Base-by-base conservation (phyloP, 2,888 invertebrate species). In the Siphonodentalium dalli region DNA sequence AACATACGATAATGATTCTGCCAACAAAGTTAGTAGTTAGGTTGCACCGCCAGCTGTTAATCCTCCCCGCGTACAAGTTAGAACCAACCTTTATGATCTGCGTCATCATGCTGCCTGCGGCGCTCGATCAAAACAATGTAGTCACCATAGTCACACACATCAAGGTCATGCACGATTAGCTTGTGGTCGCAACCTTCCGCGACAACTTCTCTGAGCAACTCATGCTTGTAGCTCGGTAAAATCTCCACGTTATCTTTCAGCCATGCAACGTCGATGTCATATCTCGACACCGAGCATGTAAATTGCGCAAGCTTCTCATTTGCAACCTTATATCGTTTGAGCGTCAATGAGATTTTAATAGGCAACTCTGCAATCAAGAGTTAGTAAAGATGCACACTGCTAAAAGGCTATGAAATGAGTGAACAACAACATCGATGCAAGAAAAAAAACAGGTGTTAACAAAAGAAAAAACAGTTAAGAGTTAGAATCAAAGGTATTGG, bases 71-170 rank as follows among this genome's bases (percentile, higher is more conserved):
- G n/a, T n/a, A 34, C 6, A 7, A 34, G 20, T 31, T 26, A 34
- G 28, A 8, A 70, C 72, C 52, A 66, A 71, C 72, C 70, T 72
- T 63, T 55, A 15, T 31, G 38, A 6, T 54, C 44, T 18, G 57
- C 54, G 15, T 53, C 52, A 34, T 61, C 64, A 34, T 60, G 53
- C 59, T 65, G 62, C 47, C 63, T 56, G 28, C 53, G 52, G 43
- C 71, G 65, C 43, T 82, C 82, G 35, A 84, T 79, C 81, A 89
- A 87, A 72, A 94, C 93, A 1, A 91, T 87, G 56, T 75, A 75
- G 56, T 72, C 69, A n/a, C 66, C 70, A 46, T 64, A 73, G 56
- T 75, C 74, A 24, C 54, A 56, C 53, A 58, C 53, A 43, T 57
- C 56, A 43, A 73, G 55, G 42, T 72, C 61, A 58, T 63, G 72